Evolutionary conservation across 2,797 vertebrate genomes (phyloP).

Genomic region (Sebastes hubbsi): DNA sequence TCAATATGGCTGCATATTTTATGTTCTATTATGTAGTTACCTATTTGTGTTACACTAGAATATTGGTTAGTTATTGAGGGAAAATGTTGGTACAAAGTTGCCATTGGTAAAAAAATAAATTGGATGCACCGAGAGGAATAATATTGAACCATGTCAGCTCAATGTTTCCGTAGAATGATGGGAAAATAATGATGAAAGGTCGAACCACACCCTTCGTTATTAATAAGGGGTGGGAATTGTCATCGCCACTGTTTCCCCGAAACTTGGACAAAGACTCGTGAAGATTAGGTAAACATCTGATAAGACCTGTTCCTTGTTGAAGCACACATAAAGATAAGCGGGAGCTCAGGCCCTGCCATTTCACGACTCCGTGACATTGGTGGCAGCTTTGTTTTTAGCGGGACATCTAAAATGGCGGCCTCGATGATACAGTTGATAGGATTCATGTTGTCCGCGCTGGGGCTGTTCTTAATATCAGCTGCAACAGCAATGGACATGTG

Average conservation of each 20-base stretch:
- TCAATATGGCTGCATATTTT: neutral
- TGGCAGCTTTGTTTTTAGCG: conserved; percentile 1
- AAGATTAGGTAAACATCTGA: conserved; percentile 67
- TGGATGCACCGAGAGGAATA: neutral
- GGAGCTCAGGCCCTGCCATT: conserved; percentile 39
- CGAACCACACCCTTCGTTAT: conserved; percentile 45
- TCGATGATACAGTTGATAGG: conserved; percentile 85
- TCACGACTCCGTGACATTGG: conserved; percentile 22
- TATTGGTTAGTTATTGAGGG: neutral
- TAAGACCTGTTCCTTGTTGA: conserved; percentile 61
- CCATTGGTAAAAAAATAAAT: neutral
- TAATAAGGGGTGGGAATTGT: conserved; percentile 4
- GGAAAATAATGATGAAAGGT: neutral
- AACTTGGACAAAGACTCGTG: conserved; percentile 53
- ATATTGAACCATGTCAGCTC: neutral
- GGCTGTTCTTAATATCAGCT: conserved; percentile 82
- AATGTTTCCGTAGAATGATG: neutral
- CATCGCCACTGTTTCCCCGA: conserved; percentile 27
- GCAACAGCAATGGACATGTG: conserved; percentile 88
- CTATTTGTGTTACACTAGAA: neutral
- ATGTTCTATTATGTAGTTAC: neutral
- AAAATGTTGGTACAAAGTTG: neutral
- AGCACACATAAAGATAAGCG: conserved; percentile 53
- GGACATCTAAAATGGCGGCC: conserved; percentile 63
- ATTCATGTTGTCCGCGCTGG: conserved; percentile 82